Percentiles rank a stretch among this genome's conserved stretches.
Conservation (phyloP, 2,797 vertebrate genomes). For the Eulemur coronatus region DNA sequence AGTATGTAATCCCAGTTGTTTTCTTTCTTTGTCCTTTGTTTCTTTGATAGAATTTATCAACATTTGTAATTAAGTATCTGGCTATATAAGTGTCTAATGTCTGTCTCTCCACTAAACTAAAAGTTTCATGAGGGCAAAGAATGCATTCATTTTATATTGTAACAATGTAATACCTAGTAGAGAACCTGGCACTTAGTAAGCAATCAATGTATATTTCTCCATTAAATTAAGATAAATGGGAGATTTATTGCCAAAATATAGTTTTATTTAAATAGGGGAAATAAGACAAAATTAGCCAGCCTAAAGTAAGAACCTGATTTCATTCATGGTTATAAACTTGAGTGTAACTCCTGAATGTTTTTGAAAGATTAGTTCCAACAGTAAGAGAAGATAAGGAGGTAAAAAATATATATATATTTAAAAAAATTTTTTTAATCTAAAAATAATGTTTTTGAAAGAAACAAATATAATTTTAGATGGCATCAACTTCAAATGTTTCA, state of each 20-base stretch:
- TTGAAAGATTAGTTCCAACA: neutral
- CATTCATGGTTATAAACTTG: constrained; percentile 19
- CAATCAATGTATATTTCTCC: neutral
- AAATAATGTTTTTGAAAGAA: constrained; percentile 26
- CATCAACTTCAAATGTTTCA: neutral
- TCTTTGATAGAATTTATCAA: neutral
- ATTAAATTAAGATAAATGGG: neutral
- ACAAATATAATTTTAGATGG: constrained; percentile 10
- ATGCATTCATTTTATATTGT: neutral
- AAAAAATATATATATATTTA: neutral
- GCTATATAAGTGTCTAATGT: neutral
- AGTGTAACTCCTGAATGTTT: neutral
- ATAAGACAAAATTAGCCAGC: neutral
- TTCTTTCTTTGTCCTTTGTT: neutral
- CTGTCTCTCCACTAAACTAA: neutral
- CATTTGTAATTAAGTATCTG: neutral
- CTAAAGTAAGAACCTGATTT: neutral
- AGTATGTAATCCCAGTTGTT: neutral
- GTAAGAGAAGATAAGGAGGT: neutral
- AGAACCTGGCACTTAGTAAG: neutral
- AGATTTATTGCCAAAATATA: constrained; percentile 23
- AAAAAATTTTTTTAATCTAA: neutral
- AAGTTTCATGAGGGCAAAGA: neutral
- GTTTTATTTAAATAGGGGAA: neutral
- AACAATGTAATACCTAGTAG: neutral